phyloP scores from a whole-genome alignment of 2,888 invertebrate genomes.

The Aspidapion aeneum region DNA sequence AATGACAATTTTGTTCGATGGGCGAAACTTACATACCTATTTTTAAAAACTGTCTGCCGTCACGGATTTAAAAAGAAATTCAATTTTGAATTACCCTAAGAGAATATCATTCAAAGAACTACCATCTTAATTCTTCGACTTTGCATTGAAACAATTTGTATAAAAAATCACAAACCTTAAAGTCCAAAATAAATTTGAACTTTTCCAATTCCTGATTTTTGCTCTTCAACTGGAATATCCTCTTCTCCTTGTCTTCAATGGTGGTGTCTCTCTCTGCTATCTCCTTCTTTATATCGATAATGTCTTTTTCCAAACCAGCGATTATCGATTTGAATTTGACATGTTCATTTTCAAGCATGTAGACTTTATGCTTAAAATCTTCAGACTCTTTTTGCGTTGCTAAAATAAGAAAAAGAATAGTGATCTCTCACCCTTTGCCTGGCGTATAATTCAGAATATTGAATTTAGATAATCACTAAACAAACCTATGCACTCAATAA shows the following conservation, averaged over 20 bases:
- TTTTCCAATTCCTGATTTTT: slow-evolving; percentile 88
- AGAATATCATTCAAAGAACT: too few relatives aligned
- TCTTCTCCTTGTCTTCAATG: slow-evolving; percentile 82
- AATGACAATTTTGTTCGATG: too few relatives aligned
- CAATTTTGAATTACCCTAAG: too few relatives aligned
- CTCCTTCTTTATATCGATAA: slow-evolving; percentile 78
- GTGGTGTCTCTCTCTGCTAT: slow-evolving; percentile 78
- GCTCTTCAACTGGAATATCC: slow-evolving; percentile 77
- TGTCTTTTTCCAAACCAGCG: slow-evolving; percentile 69
- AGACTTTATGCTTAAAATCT: slow-evolving; percentile 62
- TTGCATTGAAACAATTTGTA: too few relatives aligned
- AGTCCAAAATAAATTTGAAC: slow-evolving; percentile 85
- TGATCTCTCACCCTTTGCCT: background rate
- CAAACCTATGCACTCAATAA: too few relatives aligned
- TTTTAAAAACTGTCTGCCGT: too few relatives aligned
- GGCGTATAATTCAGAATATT: background rate
- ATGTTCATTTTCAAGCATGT: slow-evolving; percentile 64
- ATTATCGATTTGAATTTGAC: slow-evolving; percentile 64
- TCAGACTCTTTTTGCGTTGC: slow-evolving; percentile 69
- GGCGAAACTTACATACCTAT: too few relatives aligned
- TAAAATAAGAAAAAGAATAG: too few relatives aligned
- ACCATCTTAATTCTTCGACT: too few relatives aligned
- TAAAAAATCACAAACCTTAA: too few relatives aligned
- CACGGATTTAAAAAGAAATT: too few relatives aligned
- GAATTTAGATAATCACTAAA: too few relatives aligned